phyloP scores from a whole-genome alignment of 2,113 vertebrate species.

The Daboia siamensis region DNA sequence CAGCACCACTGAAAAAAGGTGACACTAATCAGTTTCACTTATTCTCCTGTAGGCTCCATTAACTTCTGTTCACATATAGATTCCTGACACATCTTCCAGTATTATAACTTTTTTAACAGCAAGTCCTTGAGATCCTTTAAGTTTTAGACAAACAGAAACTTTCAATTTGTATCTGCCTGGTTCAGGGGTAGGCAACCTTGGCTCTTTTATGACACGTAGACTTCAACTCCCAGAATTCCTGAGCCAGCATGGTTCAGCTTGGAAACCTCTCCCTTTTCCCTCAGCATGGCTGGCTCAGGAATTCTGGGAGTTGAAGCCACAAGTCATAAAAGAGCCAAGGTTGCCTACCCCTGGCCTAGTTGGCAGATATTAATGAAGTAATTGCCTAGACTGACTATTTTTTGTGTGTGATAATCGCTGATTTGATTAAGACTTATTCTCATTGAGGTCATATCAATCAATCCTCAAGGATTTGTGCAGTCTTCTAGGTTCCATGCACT shows the following conservation, averaged over 20 bases:
- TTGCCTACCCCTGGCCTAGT: neutral
- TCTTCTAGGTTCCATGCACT: neutral
- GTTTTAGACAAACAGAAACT: slow-evolving; percentile 14
- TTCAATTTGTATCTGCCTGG: neutral
- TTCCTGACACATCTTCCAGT: slow-evolving; percentile 19
- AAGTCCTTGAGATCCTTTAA: slow-evolving; percentile 13
- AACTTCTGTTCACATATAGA: slow-evolving; percentile 7
- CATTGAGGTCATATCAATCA: neutral
- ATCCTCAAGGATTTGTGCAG: neutral
- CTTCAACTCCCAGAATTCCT: no score
- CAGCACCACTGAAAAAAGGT: slow-evolving; percentile 32
- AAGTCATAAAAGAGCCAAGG: no score
- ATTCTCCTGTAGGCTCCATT: slow-evolving; percentile 19
- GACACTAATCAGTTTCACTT: slow-evolving; percentile 35
- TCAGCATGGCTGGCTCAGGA: no score
- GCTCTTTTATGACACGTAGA: no score
- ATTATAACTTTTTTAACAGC: slow-evolving; percentile 35
- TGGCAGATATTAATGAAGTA: neutral
- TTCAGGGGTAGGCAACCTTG: neutral
- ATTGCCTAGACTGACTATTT: neutral
- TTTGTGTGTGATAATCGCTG: neutral
- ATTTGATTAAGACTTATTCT: neutral
- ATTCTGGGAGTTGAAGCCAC: no score
- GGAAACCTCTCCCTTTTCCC: no score
- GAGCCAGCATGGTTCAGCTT: no score